Evolutionary conservation across 2,113 vertebrate species (phyloP).

Genomic region (Stegastes partitus): DNA sequence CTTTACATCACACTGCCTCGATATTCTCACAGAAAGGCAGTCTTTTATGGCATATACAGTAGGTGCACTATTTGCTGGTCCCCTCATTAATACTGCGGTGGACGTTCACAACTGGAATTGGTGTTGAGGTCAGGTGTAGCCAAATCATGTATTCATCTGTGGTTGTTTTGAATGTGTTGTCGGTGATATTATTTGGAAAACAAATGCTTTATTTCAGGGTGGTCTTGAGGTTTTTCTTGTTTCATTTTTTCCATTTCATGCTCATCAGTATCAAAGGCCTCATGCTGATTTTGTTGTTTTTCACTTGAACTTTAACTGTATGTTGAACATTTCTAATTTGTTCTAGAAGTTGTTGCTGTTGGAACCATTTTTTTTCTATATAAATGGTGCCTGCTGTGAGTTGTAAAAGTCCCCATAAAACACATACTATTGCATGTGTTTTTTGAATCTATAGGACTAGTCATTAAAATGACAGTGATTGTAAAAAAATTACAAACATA

Average conservation of each 20-base stretch:
- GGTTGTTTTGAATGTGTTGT: slow-evolving; percentile 53
- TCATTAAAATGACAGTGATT: slow-evolving; percentile 12
- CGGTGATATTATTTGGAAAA: slow-evolving; percentile 44
- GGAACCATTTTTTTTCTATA: background rate
- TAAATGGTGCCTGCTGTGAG: slow-evolving; percentile 9
- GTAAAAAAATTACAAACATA: background rate
- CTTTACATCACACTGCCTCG: slow-evolving; percentile 30
- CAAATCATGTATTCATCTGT: slow-evolving; percentile 69
- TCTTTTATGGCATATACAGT: slow-evolving; percentile 25
- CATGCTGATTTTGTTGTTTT: slow-evolving; percentile 34
- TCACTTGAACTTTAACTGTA: slow-evolving; percentile 12
- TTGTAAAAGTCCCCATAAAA: background rate
- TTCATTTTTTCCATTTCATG: slow-evolving; percentile 45
- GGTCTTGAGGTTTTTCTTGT: slow-evolving; percentile 13
- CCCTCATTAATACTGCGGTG: slow-evolving; percentile 46
- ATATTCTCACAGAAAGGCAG: slow-evolving; percentile 40
- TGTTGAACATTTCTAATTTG: slow-evolving; percentile 21
- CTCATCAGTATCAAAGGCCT: slow-evolving; percentile 40
- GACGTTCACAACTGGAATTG: slow-evolving; percentile 75
- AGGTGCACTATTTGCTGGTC: slow-evolving; percentile 33
- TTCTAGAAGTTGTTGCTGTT: background rate
- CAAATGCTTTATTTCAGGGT: slow-evolving; percentile 24
- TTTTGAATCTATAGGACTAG: background rate
- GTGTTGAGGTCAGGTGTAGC: slow-evolving; percentile 77
- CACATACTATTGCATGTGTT: slow-evolving; percentile 5